Percentiles rank a stretch among this genome's conserved stretches.
Evolutionary conservation across 2,888 invertebrate genomes (phyloP).

Genomic region (Chrysodeixis includens): DNA sequence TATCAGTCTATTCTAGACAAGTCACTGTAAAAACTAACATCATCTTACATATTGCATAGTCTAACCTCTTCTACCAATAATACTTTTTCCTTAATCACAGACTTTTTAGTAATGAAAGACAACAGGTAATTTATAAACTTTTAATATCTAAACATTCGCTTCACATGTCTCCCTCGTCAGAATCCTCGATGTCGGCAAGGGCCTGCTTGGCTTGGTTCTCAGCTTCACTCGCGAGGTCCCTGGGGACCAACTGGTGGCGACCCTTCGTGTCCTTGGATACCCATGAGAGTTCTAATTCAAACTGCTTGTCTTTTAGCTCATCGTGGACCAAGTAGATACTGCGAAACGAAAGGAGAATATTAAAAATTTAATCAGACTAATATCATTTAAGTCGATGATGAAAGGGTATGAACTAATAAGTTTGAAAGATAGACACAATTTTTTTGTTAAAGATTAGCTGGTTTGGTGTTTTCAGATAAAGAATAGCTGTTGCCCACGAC

Average conservation of each 20-base stretch:
- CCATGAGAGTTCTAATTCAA: conserved; percentile 98
- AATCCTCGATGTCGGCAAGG: conserved; percentile 95
- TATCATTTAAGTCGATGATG: too few relatives aligned
- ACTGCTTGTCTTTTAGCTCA: conserved; percentile 98
- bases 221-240: conserved; percentile 93
- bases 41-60: too few relatives aligned
- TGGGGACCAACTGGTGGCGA: conserved; percentile 94
- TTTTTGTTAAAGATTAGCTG: too few relatives aligned
- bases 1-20: too few relatives aligned
- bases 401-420: too few relatives aligned
- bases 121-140: conserved; percentile 67
- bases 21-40: too few relatives aligned
- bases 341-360: conserved; percentile 63
- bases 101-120: too few relatives aligned
- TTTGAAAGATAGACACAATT: too few relatives aligned
- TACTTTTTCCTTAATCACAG: too few relatives aligned
- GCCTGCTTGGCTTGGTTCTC: conserved; percentile 97
- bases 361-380: neutral
- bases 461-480: too few relatives aligned
- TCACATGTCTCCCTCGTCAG: conserved; percentile 93
- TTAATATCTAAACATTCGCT: conserved; percentile 78
- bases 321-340: conserved; percentile 97
- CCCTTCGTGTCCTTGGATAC: conserved; percentile 95
- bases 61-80: too few relatives aligned
- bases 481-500: too few relatives aligned